phyloP scores from a whole-genome alignment of 2,113 vertebrate genomes.

The Turnix velox region DNA sequence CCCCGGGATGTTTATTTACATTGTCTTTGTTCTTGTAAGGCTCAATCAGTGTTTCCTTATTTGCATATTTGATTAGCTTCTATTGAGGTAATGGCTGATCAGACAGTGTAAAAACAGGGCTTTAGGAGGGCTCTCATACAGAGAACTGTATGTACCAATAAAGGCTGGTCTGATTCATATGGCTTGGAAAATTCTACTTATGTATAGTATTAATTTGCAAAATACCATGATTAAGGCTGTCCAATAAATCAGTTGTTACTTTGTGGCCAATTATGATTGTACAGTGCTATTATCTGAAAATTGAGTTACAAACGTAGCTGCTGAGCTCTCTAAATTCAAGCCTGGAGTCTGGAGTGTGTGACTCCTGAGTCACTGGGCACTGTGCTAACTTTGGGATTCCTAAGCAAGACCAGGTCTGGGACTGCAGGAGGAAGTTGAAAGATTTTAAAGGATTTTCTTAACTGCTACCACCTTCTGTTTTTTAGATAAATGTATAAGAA shows the following conservation, averaged over 20 bases:
- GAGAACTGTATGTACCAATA: background rate
- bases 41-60: background rate
- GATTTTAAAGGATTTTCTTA: background rate
- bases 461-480: background rate
- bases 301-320: fast-evolving
- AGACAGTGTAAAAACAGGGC: fast-evolving
- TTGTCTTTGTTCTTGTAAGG: background rate
- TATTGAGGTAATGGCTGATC: background rate
- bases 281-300: background rate
- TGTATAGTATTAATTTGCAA: background rate
- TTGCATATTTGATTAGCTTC: background rate
- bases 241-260: fast-evolving
- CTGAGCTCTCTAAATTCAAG: fast-evolving
- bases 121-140: background rate
- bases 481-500: background rate
- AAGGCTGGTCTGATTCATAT: background rate
- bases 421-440: background rate
- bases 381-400: fast-evolving
- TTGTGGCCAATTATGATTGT: background rate
- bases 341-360: background rate
- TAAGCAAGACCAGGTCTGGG: background rate
- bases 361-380: background rate
- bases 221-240: fast-evolving
- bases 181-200: background rate
- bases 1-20: background rate